Evolutionary conservation across 2,888 invertebrate genomes (phyloP).

Genomic region (Epirrita christyi): DNA sequence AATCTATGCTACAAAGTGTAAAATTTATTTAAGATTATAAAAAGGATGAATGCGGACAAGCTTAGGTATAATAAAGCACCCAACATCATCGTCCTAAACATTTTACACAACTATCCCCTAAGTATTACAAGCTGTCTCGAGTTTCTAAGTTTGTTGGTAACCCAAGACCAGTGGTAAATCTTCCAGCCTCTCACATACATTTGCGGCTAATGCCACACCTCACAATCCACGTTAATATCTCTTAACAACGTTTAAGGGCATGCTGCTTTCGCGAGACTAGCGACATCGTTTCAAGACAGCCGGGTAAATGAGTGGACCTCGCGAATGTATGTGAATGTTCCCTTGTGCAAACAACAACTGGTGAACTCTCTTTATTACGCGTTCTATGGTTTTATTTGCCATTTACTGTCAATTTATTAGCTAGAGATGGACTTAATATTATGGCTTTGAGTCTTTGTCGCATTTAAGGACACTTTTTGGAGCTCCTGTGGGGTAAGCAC

Average conservation of each 20-base stretch:
- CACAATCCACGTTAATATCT: slow-evolving; percentile 57
- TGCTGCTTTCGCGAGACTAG: slow-evolving; percentile 51
- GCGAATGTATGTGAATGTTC: slow-evolving; percentile 33
- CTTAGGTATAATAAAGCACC: not conserved
- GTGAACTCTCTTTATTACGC: slow-evolving; percentile 36
- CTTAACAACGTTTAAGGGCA: slow-evolving; percentile 60
- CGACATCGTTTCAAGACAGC: slow-evolving; percentile 40
- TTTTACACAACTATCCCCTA: slow-evolving; percentile 17
- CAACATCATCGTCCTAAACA: slow-evolving; percentile 3
- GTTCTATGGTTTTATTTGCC: slow-evolving; percentile 31
- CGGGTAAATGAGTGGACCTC: slow-evolving; percentile 21
- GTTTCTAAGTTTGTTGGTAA: slow-evolving; percentile 31
- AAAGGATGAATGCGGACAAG: slow-evolving; percentile 3
- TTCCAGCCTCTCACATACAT: slow-evolving; percentile 31
- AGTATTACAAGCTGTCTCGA: slow-evolving; percentile 19
- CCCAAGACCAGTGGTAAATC: slow-evolving; percentile 35
- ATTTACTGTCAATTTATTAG: slow-evolving; percentile 27
- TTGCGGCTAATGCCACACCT: slow-evolving; percentile 42
- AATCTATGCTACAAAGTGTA: slow-evolving; percentile 27
- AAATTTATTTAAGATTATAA: slow-evolving; percentile 15
- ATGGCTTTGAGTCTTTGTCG: slow-evolving; percentile 6
- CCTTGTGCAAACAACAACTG: slow-evolving; percentile 27
- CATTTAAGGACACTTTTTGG: slow-evolving; percentile 3
- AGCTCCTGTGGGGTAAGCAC: not conserved
- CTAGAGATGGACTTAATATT: slow-evolving; percentile 4